Percentiles rank a stretch among this genome's conserved stretches.
These are phyloP conservation scores for Notarius quadriscutis DNA, from an alignment of 2,113 vertebrate genomes.

Conservation along the genomic window DNA sequence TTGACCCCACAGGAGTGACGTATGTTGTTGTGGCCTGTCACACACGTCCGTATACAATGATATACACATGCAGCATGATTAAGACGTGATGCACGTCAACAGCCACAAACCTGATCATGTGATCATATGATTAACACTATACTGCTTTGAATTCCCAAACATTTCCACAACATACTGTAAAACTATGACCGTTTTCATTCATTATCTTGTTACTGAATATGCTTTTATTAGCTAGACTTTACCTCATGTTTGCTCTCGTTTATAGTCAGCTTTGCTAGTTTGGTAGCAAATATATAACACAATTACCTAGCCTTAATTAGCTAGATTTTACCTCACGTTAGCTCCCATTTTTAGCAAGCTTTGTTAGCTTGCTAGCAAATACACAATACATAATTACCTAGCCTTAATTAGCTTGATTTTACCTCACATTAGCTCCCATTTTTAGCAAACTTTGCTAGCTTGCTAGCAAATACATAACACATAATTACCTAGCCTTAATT, in stretches of 20 bases:
- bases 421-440: neutral
- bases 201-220: neutral
- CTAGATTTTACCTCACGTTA: neutral
- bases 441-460: neutral
- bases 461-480: neutral
- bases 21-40: conserved; percentile 25
- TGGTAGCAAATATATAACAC: neutral
- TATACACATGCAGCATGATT: conserved; percentile 3
- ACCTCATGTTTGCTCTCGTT: neutral
- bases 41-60: conserved; percentile 43
- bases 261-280: neutral
- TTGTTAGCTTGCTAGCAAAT: neutral
- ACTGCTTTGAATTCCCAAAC: neutral
- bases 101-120: neutral
- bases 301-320: neutral
- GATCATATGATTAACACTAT: neutral
- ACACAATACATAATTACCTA: neutral
- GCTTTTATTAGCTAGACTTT: neutral
- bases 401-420: neutral
- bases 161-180: neutral
- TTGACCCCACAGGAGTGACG: conserved; percentile 57
- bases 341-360: neutral
- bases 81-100: neutral
- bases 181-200: neutral
- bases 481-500: neutral